Percentiles rank a stretch among this genome's conserved stretches.
phyloP scores from a whole-genome alignment of 2,113 vertebrate genomes.

The Mobula birostris region DNA sequence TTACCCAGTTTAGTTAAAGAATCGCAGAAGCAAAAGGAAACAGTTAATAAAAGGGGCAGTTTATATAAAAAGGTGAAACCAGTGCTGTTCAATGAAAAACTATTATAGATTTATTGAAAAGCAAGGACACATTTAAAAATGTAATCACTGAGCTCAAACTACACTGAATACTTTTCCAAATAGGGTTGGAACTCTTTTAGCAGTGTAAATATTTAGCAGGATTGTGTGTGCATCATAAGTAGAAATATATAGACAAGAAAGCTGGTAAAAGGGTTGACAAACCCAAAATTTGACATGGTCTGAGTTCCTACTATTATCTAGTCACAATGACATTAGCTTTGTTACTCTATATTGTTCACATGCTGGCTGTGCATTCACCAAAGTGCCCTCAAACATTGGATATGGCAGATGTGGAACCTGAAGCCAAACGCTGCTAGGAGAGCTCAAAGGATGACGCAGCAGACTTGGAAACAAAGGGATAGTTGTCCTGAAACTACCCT shows the following conservation, averaged over 20 bases:
- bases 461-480: no score
- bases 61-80: neutral
- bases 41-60: neutral
- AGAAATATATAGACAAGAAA: neutral
- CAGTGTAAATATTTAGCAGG: neutral
- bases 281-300: neutral
- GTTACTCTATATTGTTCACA: no score
- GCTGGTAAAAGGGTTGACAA: neutral
- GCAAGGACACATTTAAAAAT: neutral
- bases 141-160: neutral
- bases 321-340: neutral
- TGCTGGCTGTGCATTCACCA: no score
- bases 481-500: neutral
- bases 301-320: neutral
- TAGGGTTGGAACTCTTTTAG: neutral
- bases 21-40: neutral
- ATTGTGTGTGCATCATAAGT: neutral
- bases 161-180: neutral
- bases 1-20: neutral
- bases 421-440: no score
- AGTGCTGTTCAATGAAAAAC: neutral
- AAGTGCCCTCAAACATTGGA: no score
- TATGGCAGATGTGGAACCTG: no score
- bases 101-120: neutral
- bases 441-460: no score